Evolutionary conservation across 2,113 vertebrate genomes (phyloP).

Genomic region (Labeo rohita): DNA sequence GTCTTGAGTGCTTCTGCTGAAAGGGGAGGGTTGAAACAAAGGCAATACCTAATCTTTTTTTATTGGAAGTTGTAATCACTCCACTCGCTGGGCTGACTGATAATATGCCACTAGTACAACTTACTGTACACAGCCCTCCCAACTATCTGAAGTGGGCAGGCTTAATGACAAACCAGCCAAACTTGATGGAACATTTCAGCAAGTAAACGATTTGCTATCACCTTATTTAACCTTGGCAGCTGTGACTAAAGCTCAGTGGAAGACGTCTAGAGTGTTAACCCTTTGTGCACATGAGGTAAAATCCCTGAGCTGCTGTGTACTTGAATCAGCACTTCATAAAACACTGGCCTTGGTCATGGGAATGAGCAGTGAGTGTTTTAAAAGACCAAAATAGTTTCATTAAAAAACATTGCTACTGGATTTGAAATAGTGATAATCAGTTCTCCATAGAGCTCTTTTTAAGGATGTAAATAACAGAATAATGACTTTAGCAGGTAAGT

Average conservation of each 20-base stretch:
- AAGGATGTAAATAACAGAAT: background rate
- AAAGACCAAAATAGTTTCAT: constrained; percentile 6
- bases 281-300: constrained; percentile 35
- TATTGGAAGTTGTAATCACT: constrained; percentile 33
- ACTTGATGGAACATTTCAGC: constrained; percentile 61
- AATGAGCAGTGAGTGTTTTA: background rate
- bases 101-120: constrained; percentile 43
- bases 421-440: background rate
- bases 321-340: constrained; percentile 48
- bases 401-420: background rate
- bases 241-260: constrained; percentile 53
- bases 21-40: constrained; percentile 37
- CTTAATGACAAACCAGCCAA: constrained; percentile 60
- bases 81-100: constrained; percentile 23
- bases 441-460: background rate
- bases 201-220: constrained; percentile 62
- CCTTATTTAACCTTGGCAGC: constrained; percentile 64
- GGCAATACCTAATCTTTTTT: constrained; percentile 41
- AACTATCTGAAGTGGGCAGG: constrained; percentile 38
- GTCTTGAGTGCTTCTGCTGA: constrained; percentile 10
- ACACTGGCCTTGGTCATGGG: constrained; percentile 41
- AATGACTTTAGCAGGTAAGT: constrained; percentile 25
- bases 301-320: constrained; percentile 28
- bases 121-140: constrained; percentile 42
- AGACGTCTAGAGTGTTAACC: constrained; percentile 57